A percentile compares a stretch with the other conserved stretches of the same genome.
Conservation (phyloP, 2,797 vertebrate species). For the Phyllotis vaccarum region DNA sequence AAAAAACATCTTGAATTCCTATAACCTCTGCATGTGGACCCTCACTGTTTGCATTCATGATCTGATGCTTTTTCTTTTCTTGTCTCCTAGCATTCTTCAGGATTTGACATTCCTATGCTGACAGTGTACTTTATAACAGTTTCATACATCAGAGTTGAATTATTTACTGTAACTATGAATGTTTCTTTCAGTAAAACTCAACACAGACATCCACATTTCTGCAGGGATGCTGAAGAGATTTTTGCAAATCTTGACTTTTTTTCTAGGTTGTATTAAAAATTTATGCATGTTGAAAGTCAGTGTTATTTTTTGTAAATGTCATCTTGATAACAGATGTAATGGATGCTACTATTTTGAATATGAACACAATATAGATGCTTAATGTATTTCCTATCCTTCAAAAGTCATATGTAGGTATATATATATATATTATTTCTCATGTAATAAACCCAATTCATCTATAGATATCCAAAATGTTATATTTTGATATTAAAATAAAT, state of each 20-base stretch:
- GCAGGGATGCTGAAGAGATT: neutral
- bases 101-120: neutral
- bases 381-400: neutral
- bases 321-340: neutral
- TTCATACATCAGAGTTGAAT: neutral
- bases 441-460: neutral
- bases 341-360: neutral
- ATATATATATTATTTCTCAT: no score
- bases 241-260: neutral
- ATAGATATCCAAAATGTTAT: neutral
- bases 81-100: neutral
- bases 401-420: neutral
- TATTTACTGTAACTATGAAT: constrained; percentile 30
- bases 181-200: constrained; percentile 30
- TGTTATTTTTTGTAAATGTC: neutral
- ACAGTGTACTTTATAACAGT: neutral
- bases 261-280: neutral
- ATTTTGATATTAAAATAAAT: neutral
- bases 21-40: neutral
- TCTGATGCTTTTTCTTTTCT: neutral
- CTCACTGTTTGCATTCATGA: neutral
- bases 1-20: neutral
- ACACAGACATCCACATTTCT: neutral
- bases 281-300: neutral
- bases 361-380: neutral